phyloP scores from a whole-genome alignment of 2,888 invertebrate genomes.

The Drosophila austrosaltans region DNA sequence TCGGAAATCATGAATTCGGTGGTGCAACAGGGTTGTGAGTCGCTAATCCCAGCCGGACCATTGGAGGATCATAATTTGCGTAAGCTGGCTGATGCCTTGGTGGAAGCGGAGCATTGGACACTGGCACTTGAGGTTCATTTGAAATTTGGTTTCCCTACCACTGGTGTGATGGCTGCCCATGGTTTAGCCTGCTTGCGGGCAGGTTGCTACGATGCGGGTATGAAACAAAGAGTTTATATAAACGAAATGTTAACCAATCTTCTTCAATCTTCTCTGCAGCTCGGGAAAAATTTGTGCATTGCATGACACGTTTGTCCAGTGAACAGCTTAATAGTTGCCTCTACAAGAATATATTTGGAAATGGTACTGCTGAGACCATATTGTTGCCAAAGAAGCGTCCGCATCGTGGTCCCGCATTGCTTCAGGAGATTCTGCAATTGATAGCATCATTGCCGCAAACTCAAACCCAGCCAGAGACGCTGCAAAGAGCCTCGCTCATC shows the following conservation, averaged over 20 bases:
- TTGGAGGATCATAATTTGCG: slow-evolving; percentile 86
- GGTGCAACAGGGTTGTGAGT: slow-evolving; percentile 85
- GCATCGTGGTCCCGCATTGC: slow-evolving; percentile 87
- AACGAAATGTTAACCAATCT: background rate
- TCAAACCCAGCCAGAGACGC: slow-evolving; percentile 80
- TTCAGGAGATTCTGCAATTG: slow-evolving; percentile 89
- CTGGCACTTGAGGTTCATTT: slow-evolving; percentile 93
- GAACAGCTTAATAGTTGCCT: slow-evolving; percentile 74
- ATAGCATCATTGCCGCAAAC: slow-evolving; percentile 85
- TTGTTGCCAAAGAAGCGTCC: slow-evolving; percentile 83
- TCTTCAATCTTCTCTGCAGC: slow-evolving; percentile 54
- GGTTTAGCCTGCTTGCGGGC: slow-evolving; percentile 92
- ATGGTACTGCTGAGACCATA: slow-evolving; percentile 33
- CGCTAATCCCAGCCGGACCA: slow-evolving; percentile 80
- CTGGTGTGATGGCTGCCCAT: slow-evolving; percentile 94
- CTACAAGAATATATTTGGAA: slow-evolving; percentile 60
- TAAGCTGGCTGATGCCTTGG: slow-evolving; percentile 88
- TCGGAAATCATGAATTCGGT: slow-evolving; percentile 86
- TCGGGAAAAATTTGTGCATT: slow-evolving; percentile 82
- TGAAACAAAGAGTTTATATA: background rate
- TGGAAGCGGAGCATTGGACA: slow-evolving; percentile 94
- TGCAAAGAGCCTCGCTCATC: slow-evolving; percentile 80
- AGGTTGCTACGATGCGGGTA: slow-evolving; percentile 90
- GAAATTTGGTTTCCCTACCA: slow-evolving; percentile 91
- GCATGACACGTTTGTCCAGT: slow-evolving; percentile 78